These are phyloP conservation scores for Heliconius erato DNA, from an alignment of 2,888 invertebrate genomes.

Conservation along the genomic window DNA sequence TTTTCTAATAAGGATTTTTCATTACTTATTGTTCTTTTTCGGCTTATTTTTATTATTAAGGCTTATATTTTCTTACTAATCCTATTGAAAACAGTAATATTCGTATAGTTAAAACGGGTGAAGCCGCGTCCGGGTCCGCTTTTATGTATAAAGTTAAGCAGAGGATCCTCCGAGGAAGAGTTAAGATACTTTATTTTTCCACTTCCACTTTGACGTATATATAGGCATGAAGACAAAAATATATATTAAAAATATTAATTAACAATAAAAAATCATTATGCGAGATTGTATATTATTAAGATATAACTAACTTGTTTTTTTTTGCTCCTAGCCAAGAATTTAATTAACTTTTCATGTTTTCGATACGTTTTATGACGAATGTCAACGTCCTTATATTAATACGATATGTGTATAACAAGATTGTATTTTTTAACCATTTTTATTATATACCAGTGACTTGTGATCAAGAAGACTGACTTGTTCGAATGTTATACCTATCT, in stretches of 20 bases:
- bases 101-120: too few species aligned
- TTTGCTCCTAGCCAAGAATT: slow-evolving; percentile 9
- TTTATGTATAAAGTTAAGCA: too few species aligned
- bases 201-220: too few species aligned
- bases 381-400: slow-evolving; percentile 33
- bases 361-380: slow-evolving; percentile 25
- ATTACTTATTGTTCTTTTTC: too few species aligned
- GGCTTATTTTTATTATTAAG: too few species aligned
- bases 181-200: too few species aligned
- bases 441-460: background rate
- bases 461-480: slow-evolving; percentile 1
- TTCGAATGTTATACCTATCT: background rate
- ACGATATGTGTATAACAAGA: background rate
- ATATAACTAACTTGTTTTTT: background rate
- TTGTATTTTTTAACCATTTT: slow-evolving; percentile 1
- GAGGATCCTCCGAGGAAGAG: too few species aligned
- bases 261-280: background rate
- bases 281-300: background rate
- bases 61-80: too few species aligned
- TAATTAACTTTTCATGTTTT: slow-evolving; percentile 28
- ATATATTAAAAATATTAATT: background rate
- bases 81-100: too few species aligned
- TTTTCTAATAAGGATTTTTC: too few species aligned
- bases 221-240: background rate
- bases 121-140: too few species aligned